Conservation (phyloP, 2,888 invertebrate species). For the Meliscaeva auricollis region DNA sequence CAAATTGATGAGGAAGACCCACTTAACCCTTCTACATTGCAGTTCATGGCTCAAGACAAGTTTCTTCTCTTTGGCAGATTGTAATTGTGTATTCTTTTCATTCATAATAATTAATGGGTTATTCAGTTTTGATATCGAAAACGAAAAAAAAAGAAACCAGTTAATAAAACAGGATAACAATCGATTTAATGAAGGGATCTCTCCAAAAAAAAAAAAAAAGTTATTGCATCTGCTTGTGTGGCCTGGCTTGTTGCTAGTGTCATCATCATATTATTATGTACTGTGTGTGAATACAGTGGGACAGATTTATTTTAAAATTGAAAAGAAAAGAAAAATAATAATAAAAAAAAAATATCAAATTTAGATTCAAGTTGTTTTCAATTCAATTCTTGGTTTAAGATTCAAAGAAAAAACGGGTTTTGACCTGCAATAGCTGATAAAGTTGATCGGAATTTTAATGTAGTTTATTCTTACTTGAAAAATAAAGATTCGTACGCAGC, state of each 20-base stretch:
- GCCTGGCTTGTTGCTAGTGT: slow-evolving; percentile 58
- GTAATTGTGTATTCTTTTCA: slow-evolving; percentile 53
- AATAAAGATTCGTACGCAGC: no score
- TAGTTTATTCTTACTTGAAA: no score
- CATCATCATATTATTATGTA: slow-evolving; percentile 38
- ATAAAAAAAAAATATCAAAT: neutral
- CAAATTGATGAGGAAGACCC: slow-evolving; percentile 39
- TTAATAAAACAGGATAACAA: slow-evolving; percentile 47
- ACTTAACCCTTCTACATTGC: slow-evolving; percentile 23
- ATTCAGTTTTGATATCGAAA: slow-evolving; percentile 37
- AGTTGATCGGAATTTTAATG: no score
- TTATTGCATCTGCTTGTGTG: slow-evolving; percentile 57
- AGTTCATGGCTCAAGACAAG: slow-evolving; percentile 13
- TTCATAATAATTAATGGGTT: slow-evolving; percentile 64
- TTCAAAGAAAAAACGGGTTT: no score
- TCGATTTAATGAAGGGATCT: slow-evolving; percentile 51
- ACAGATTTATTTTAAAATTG: neutral
- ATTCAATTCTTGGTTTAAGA: no score
- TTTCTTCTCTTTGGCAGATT: slow-evolving; percentile 18
- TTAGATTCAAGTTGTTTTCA: no score
- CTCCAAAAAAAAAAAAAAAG: slow-evolving; percentile 40
- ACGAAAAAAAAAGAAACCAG: slow-evolving; percentile 26
- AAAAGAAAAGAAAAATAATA: neutral
- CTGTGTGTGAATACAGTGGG: slow-evolving; percentile 37
- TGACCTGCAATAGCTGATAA: no score